Evolutionary conservation across 2,113 vertebrate genomes (phyloP), one percentile per base, ranked within the genome.

Genomic region (Lycocorax pyrrhopterus): DNA sequence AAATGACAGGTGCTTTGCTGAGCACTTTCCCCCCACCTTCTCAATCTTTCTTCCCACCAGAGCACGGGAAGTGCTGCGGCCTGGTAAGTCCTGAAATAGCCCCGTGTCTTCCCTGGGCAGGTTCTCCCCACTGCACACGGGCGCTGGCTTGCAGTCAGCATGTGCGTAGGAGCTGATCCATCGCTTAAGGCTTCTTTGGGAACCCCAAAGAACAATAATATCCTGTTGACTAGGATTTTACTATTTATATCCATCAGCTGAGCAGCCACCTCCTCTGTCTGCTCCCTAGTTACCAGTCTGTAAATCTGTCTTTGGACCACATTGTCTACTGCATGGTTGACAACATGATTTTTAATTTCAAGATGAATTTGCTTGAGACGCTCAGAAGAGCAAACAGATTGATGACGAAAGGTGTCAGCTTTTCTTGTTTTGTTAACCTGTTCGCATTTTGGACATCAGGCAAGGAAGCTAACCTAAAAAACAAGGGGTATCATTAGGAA

Each of bases 141-240:
- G 71, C 1, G 0, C 73, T 88, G 78, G 22, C 74, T 84, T 58
- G 76, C 2, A 0, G 55, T 92, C 86, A 71, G 64, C 59, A 3
- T 80, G 72, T 81, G 86, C 0, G 52, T 91, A 55, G 95, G 94
- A 92, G 93, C 80, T 89, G 93, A 96, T 94, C 93, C 69, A 84
- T 92, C 10, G 23, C 96, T 87, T 78, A 92, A 91, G 89, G 69
- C 91, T 93, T 95, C 92, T 95, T 94, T 94, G 89, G 93, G 91
- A 95, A 94, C 89, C 94, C 91, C 93, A 75, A 91, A 94, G 95
- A 89, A 95, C 94, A 94, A 89, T 82, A 93, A 97, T 97, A 95
- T 92, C 89, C 91, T 85, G 81, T 91, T 95, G 94, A 94, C 95
- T 91, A 26, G 91, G 95, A 82, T 95, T 94, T 94, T 92, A 16